Base-by-base conservation (phyloP, 2,113 vertebrate genomes). In the Phoenicopterus ruber region DNA sequence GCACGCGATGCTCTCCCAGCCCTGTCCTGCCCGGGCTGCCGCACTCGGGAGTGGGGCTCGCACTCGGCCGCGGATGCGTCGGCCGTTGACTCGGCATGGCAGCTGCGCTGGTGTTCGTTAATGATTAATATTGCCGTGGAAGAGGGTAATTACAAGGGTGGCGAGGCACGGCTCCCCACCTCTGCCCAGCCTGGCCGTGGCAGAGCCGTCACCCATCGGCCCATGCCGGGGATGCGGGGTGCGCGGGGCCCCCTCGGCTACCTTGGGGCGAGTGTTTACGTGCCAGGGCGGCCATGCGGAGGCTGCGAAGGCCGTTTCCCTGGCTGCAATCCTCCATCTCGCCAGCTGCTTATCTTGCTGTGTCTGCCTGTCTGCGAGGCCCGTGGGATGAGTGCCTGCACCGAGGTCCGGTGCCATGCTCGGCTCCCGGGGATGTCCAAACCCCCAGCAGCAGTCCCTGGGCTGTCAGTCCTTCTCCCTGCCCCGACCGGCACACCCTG, bases 351-450 rank as follows among this genome's bases (percentile, higher is more conserved):
- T 92, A 88, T 97, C 94, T 90, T 31, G 67, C 76, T 86, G 71
- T 21, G 74, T 86, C 90, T 90, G 80, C 32, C 59, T 46, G 15
- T 55, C 74, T 0, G 14, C 6, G 29, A 59, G 50, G 61, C 34
- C 0, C 13, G 9, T 8, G 42, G 62, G 50, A 14, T 1, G 4
- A 29, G 82, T 6, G 52, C 70, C 63, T 34, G n/a, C 0, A 4
- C 46, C 0, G 0, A 6, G 40, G n/a, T 32, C 54, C 40, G 1
- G 42, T 1, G 2, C 67, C 1, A 0, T 11, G 7, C 38, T 19
- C 1, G 1, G 15, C 67, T 80, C 59, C 78, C 0, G 0, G 65
- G 42, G 59, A 44, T 67, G 83, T 91, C 62, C 14, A 6, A 13
- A 49, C 38, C 40, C 81, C 42, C 31, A 1, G 52, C 66, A 34